phyloP scores from a whole-genome alignment of 2,113 vertebrate genomes.

The Mungos mungo region DNA sequence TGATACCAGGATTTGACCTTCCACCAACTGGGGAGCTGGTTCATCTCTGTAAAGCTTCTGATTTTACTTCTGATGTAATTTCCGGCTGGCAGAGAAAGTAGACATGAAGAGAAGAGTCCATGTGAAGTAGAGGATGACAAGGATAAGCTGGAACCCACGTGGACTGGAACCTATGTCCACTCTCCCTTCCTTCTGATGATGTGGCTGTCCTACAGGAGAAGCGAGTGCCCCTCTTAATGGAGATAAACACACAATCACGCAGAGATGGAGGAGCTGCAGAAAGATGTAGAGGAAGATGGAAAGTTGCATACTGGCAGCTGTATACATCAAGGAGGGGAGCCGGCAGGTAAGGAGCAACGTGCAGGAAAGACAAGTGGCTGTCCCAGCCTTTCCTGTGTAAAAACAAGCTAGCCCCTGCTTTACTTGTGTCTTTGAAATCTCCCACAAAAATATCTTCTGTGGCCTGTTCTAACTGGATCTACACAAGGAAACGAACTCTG shows the following conservation, averaged over 20 bases:
- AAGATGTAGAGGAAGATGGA: not conserved
- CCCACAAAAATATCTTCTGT: not conserved
- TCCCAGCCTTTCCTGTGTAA: not conserved
- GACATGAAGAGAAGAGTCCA: not conserved
- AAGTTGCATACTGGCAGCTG: not conserved
- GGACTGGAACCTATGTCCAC: not conserved
- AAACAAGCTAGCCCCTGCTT: not conserved
- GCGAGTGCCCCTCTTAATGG: not conserved
- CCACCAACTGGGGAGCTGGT: not conserved
- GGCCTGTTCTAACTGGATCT: not conserved
- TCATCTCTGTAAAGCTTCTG: not conserved
- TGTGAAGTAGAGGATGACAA: not conserved
- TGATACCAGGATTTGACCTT: not conserved
- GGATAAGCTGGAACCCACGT: not conserved
- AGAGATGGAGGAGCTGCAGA: not conserved
- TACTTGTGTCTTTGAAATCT: not conserved
- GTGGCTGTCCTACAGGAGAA: not conserved
- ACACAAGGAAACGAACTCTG: not conserved
- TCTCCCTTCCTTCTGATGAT: not conserved
- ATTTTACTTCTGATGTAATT: not conserved
- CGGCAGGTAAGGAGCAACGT: not conserved
- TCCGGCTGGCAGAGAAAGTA: not conserved
- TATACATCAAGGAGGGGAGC: not conserved
- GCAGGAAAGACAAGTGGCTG: not conserved
- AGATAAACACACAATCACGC: not conserved